These are phyloP conservation scores for Bambusicola thoracicus DNA, from an alignment of 2,113 vertebrate species.

Conservation along the genomic window DNA sequence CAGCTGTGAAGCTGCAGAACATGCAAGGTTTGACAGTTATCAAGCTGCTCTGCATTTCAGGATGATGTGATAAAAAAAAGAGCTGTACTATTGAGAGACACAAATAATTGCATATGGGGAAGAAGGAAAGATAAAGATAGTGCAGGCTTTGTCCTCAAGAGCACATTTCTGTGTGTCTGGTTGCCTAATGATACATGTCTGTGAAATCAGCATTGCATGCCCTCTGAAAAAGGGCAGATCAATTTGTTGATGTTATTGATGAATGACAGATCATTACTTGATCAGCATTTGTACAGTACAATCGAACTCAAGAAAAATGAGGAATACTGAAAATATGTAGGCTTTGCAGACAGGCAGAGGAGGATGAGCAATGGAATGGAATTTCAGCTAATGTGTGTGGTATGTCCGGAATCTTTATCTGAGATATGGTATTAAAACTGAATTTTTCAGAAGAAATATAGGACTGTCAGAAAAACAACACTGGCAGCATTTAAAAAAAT, in stretches of 20 bases:
- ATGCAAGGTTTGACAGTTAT: background rate
- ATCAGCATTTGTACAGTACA: background rate
- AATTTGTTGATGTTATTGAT: conserved; percentile 17
- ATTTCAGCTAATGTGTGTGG: conserved; percentile 46
- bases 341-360: conserved; percentile 23
- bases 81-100: background rate
- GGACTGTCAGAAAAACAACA: conserved; percentile 30
- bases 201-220: conserved; percentile 14
- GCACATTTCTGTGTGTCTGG: conserved; percentile 43
- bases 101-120: conserved; percentile 2
- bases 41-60: background rate
- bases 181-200: conserved; percentile 42
- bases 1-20: conserved; percentile 46
- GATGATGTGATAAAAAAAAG: conserved; percentile 45
- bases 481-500: background rate
- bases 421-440: conserved; percentile 40
- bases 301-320: conserved; percentile 2
- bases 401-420: background rate
- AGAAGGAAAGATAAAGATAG: conserved; percentile 36
- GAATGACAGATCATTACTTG: conserved; percentile 5
- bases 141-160: conserved; percentile 35
- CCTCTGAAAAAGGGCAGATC: background rate
- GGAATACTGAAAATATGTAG: background rate
- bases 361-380: conserved; percentile 6
- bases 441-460: conserved; percentile 53